Percentiles rank a stretch among this genome's conserved stretches.
phyloP scores from a whole-genome alignment of 2,888 invertebrate species.

The Ramazzottius varieornatus region DNA sequence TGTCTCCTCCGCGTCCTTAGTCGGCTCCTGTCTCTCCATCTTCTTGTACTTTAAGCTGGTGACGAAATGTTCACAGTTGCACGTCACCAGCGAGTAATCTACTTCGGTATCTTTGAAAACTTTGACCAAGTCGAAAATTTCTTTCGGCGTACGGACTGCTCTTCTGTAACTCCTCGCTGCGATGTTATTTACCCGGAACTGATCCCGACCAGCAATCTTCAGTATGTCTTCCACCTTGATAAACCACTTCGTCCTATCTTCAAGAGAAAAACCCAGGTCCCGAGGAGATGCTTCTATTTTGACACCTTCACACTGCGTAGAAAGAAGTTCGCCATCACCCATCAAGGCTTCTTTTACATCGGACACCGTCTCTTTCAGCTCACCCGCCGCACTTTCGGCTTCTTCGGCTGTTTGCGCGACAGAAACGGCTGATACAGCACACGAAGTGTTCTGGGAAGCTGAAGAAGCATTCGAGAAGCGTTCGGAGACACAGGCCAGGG shows the following conservation, averaged over 20 bases:
- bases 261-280: neutral
- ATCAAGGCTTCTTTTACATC: neutral
- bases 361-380: neutral
- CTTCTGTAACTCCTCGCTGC: neutral
- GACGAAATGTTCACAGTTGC: constrained; percentile 1
- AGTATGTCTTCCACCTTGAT: neutral
- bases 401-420: neutral
- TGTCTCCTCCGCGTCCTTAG: neutral
- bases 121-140: neutral
- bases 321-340: too few relatives aligned
- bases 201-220: neutral
- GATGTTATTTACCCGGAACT: neutral
- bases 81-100: neutral
- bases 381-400: neutral
- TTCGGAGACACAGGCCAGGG: neutral
- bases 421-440: too few relatives aligned
- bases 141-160: neutral
- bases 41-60: neutral
- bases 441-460: neutral
- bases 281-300: neutral
- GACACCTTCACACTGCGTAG: neutral
- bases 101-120: neutral
- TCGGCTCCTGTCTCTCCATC: neutral
- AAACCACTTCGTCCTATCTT: constrained; percentile 3
- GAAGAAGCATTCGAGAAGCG: neutral